Conservation (phyloP, 2,113 vertebrate species). For the Oceanodroma tethys region DNA sequence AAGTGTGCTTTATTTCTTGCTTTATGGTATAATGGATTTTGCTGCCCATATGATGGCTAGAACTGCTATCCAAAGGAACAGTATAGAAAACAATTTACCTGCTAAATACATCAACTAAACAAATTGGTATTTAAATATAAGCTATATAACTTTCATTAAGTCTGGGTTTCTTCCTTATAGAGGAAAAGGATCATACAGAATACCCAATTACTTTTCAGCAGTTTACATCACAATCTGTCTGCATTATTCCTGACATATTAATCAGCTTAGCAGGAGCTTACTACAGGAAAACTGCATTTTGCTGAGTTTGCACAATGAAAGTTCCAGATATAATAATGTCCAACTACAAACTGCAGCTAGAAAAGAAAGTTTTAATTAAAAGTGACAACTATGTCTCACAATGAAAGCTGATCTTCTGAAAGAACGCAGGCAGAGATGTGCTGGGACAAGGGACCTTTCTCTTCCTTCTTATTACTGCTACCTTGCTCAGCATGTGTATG, state of each 20-base stretch:
- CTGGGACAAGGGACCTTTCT: background rate
- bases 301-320: background rate
- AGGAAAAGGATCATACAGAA: background rate
- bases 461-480: background rate
- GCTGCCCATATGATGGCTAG: background rate
- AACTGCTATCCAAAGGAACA: background rate
- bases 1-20: background rate
- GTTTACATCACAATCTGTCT: background rate
- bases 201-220: background rate
- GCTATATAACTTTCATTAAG: background rate
- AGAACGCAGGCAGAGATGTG: background rate
- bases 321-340: background rate
- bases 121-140: background rate
- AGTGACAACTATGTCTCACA: background rate
- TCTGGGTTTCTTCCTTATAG: background rate
- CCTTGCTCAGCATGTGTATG: background rate
- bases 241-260: background rate
- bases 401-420: background rate
- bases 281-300: rapidly evolving
- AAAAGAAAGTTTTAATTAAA: background rate
- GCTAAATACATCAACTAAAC: background rate
- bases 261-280: background rate
- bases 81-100: background rate
- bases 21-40: background rate
- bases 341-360: background rate